These are phyloP conservation scores for Drosophila melanogaster DNA, from an alignment of 1,140 invertebrate species.

Conservation along the genomic window Release_6_plus_ISO1_MT NT_033779.5:7611001-7611500, in stretches of 20 bases:
- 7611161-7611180: conserved; percentile 2
- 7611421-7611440: conserved; percentile 43
- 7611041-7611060: conserved; percentile 31
- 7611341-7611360: conserved; percentile 53
- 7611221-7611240: conserved; percentile 41
- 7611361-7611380: conserved; percentile 71
- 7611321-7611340: conserved; percentile 61
- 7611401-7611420: conserved; percentile 70
- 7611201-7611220: conserved; percentile 36
- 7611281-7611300: conserved; percentile 28
- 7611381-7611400: conserved; percentile 59
- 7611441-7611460: conserved; percentile 65
- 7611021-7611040: conserved; percentile 21
- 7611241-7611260: not conserved
- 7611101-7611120: conserved; percentile 37
- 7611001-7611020: conserved; percentile 63
- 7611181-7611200: conserved; percentile 20
- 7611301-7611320: conserved; percentile 25
- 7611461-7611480: conserved; percentile 66
- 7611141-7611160: conserved; percentile 5
- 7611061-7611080: conserved; percentile 49
- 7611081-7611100: conserved; percentile 50
- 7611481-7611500: conserved; percentile 57
- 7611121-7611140: conserved; percentile 23
- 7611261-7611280: conserved; percentile 5